phyloP scores from a whole-genome alignment of 2,797 vertebrate genomes.

The Amblyopsis hoosieri region DNA sequence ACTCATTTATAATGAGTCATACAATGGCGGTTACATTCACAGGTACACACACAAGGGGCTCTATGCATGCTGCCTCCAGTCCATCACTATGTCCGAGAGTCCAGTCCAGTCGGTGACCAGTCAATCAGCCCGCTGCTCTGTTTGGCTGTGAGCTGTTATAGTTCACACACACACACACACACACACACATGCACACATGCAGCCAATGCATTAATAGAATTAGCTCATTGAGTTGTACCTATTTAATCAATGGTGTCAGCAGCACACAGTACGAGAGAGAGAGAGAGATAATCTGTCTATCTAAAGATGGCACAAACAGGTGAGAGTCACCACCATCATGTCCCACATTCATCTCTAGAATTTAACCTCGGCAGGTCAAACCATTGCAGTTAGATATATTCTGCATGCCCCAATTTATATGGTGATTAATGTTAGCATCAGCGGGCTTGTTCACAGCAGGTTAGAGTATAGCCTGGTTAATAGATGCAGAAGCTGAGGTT shows the following conservation, averaged over 20 bases:
- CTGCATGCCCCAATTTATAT: constrained; percentile 53
- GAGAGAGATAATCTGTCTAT: constrained; percentile 8
- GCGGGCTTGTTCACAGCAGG: constrained; percentile 9
- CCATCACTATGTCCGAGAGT: constrained; percentile 43
- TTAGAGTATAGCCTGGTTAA: constrained; percentile 28
- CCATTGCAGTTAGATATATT: constrained; percentile 29
- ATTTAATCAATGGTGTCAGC: no score
- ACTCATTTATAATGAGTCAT: constrained; percentile 48
- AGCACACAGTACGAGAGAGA: not conserved
- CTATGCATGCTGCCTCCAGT: constrained; percentile 4
- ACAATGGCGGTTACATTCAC: not conserved
- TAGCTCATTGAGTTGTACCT: constrained; percentile 7
- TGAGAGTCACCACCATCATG: constrained; percentile 38
- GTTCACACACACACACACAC: constrained; percentile 20
- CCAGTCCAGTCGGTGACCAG: constrained; percentile 47
- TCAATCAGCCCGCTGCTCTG: constrained; percentile 45
- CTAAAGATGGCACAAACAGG: constrained; percentile 8
- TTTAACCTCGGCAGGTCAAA: constrained; percentile 38
- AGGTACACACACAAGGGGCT: not conserved
- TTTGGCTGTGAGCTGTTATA: no score
- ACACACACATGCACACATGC: constrained; percentile 15
- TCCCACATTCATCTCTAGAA: constrained; percentile 47
- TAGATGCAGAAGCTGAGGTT: constrained; percentile 28
- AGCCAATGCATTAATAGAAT: constrained; percentile 11
- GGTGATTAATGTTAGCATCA: constrained; percentile 48